Evolutionary conservation across 2,888 invertebrate species (phyloP).

Genomic region (Leistus spinibarbis): DNA sequence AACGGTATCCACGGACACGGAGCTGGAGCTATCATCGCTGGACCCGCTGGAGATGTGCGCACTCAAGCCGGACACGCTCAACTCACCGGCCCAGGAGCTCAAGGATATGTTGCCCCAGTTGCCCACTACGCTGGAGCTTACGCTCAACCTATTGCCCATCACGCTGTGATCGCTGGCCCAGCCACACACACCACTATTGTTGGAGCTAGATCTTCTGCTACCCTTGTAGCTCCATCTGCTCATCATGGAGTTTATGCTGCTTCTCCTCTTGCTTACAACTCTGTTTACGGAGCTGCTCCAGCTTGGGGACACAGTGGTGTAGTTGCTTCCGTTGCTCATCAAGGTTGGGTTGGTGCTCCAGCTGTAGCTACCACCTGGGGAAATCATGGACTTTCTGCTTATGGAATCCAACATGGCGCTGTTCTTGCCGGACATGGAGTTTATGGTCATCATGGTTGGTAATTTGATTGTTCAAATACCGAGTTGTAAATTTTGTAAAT

Average conservation of each 20-base stretch:
- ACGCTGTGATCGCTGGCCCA: constrained; percentile 8
- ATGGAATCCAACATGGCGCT: neutral
- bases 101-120: neutral
- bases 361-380: neutral
- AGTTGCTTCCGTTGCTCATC: neutral
- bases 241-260: constrained; percentile 8
- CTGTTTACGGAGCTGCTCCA: neutral
- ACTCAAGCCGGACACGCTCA: constrained; percentile 45
- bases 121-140: neutral
- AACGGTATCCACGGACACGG: constrained; percentile 45
- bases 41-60: constrained; percentile 48
- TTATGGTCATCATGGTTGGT: constrained; percentile 13
- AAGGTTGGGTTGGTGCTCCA: neutral
- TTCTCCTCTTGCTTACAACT: neutral
- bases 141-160: neutral
- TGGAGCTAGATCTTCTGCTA: neutral
- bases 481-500: constrained; percentile 1
- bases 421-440: neutral
- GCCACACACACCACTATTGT: constrained; percentile 10
- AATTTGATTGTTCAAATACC: neutral
- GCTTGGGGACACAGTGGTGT: constrained; percentile 9
- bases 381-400: neutral
- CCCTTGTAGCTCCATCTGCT: constrained; percentile 1
- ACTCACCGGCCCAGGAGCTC: constrained; percentile 20
- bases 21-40: constrained; percentile 47